Evolutionary conservation across 2,888 invertebrate species (phyloP).

Genomic region (Hymenopus coronatus): DNA sequence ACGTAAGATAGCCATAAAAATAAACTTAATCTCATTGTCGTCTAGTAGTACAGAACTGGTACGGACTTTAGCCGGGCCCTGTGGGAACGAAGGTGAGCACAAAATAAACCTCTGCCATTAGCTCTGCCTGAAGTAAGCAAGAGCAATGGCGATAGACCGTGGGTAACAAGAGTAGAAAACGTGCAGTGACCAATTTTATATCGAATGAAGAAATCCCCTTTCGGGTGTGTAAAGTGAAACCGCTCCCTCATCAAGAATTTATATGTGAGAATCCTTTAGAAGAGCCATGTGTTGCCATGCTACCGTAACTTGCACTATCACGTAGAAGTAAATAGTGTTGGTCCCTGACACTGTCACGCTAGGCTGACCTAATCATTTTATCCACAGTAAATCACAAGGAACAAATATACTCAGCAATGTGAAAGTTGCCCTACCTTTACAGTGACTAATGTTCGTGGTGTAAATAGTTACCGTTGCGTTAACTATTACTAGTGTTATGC

Average conservation of each 20-base stretch:
- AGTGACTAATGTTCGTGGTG: background rate
- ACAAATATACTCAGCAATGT: background rate
- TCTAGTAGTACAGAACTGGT: too few species aligned
- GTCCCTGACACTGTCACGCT: background rate
- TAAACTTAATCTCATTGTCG: too few species aligned
- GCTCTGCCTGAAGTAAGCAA: too few species aligned
- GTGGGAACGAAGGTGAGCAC: too few species aligned
- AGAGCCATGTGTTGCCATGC: background rate
- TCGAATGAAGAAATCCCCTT: too few species aligned
- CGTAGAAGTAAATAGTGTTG: background rate
- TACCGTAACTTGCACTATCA: too few species aligned
- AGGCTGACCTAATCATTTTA: background rate
- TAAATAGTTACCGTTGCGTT: background rate
- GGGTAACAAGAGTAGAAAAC: too few species aligned
- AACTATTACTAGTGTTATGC: background rate
- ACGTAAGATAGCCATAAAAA: too few species aligned
- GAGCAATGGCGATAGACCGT: too few species aligned
- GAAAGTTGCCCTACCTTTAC: background rate
- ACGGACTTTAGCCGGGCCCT: too few species aligned
- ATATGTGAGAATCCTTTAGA: background rate
- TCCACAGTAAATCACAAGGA: background rate
- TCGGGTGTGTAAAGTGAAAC: background rate
- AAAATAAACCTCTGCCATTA: too few species aligned
- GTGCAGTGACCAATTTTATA: too few species aligned
- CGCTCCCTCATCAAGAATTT: background rate